Evolutionary conservation across 1,140 invertebrate genomes (phyloP), one percentile per base, ranked within the genome.

Genomic region (Lineus longissimus): DNA sequence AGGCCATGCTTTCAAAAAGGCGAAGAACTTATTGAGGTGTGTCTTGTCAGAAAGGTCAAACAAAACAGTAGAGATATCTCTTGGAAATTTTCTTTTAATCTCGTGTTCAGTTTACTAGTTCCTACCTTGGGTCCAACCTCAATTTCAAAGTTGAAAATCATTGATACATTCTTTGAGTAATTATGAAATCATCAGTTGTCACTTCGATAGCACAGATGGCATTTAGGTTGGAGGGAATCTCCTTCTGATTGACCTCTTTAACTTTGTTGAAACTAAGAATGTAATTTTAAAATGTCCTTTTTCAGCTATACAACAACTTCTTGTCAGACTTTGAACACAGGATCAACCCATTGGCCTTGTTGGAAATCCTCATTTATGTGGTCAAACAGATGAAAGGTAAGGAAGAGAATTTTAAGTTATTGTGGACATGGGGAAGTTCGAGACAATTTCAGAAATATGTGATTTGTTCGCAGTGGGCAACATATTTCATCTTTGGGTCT

Each of bases 301-400:
- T 78, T 93, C 88, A 94, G 76, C 81, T 97, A 13, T 98, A 97
- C 81, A 89, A 89, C 71, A 93, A 94, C 75, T 97, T 97, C 76
- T 85, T 98, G 54, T 87, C 89, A 55, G 92, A 92, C 54, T 95
- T 97, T 84, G 95, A 98, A 83, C 96, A 90, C 81, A 95, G 94
- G 81, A 95, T 98, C 61, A 97, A 96, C 82, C 92, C 92, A 1
- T 82, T 97, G 55, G 92, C 93, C 0, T 80, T 97, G 55, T 90
- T 95, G 30, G 93, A 97, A 85, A 94, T 97, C 61, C 78, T 91
- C 6, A 88, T 90, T 0, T 84, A 87, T 65, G 86, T 97, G 11
- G 86, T 93, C 15, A 87, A 88, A 63, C 92, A 96, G 73, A 92
- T 90, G 55, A 67, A 72, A 73, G 81, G 81, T 82, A 74, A 65